Percentiles rank a stretch among this genome's conserved stretches.
Evolutionary conservation across 2,113 vertebrate genomes (phyloP).

Genomic region (Jaculus jaculus): DNA sequence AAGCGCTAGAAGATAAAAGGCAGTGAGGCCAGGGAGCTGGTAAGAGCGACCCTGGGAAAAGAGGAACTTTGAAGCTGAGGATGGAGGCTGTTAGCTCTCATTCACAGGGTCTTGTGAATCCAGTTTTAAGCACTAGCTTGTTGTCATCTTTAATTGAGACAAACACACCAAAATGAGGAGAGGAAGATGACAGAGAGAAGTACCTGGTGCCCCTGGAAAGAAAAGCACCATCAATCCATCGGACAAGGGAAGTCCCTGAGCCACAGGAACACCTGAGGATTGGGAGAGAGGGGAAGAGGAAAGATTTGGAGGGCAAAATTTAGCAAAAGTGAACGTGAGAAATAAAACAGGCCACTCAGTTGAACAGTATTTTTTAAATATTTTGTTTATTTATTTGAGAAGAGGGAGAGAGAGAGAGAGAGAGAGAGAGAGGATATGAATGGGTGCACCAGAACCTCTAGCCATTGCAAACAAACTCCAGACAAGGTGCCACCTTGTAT

Average conservation of each 20-base stretch:
- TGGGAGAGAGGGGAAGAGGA: neutral
- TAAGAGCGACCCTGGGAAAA: neutral
- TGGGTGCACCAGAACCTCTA: no score
- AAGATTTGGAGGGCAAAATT: neutral
- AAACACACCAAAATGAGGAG: neutral
- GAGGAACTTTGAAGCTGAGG: slow-evolving; percentile 28
- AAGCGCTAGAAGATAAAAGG: neutral
- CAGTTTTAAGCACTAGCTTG: neutral
- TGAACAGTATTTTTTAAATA: neutral
- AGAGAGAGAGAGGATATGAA: no score
- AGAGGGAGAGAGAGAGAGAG: no score
- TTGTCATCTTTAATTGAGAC: neutral
- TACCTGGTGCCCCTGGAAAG: neutral
- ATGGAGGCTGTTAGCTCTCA: neutral
- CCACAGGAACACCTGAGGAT: neutral
- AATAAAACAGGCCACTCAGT: neutral
- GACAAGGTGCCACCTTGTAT: no score
- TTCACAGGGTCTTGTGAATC: neutral
- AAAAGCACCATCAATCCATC: neutral
- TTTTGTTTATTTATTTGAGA: no score
- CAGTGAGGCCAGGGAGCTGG: neutral
- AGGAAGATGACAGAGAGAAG: neutral
- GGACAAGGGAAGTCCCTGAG: neutral
- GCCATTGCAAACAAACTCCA: no score
- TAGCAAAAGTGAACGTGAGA: neutral